Base-by-base conservation (phyloP, 2,888 invertebrate species). In the Danaus chrysippus region DNA sequence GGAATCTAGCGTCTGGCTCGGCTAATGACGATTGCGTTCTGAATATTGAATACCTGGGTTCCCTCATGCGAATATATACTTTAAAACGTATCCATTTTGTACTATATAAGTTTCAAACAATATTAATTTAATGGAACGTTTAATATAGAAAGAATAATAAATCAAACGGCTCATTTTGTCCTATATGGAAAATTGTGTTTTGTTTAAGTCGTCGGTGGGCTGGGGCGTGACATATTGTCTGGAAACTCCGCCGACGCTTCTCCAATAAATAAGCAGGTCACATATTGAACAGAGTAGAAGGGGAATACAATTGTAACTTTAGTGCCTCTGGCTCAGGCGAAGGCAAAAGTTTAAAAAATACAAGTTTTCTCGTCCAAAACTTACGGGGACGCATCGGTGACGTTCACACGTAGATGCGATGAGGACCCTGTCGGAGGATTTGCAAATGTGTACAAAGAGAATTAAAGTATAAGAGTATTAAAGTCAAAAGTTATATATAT, bases 231-330 rank as follows among this genome's bases (percentile, higher is more conserved):
- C 89, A 89, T 89, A 87, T 90, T 90, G 91, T 88, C 88, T 89
- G 82, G 79, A 84, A 90, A 87, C 88, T 87, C 86, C 78, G 79
- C 81, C 87, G 84, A 83, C 87, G 88, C 83, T 77, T 87, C 84
- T 84, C 84, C 87, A 86, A 90, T 91, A 91, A 90, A 90, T 89
- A 90, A 90, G 82, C 91, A 88, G 90, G 90, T 90, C 91, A 91
- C 91, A 91, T 90, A 91, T 90, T 90, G 90, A 87, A 88, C 83
- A 86, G 84, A 87, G 86, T 77, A 78, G 77, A 83, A 86, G 83
- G 86, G 80, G 86, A 86, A 89, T 81, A 88, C 90, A 90, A 91
- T 91, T 89, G 90, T 88, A 91, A 91, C 88, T 91, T 91, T 88
- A 81, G 76, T 81, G 78, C 82, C 79, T 75, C 79, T 82, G 76